phyloP scores from a whole-genome alignment of 1,140 invertebrate species.

The Ooceraea biroi region DNA sequence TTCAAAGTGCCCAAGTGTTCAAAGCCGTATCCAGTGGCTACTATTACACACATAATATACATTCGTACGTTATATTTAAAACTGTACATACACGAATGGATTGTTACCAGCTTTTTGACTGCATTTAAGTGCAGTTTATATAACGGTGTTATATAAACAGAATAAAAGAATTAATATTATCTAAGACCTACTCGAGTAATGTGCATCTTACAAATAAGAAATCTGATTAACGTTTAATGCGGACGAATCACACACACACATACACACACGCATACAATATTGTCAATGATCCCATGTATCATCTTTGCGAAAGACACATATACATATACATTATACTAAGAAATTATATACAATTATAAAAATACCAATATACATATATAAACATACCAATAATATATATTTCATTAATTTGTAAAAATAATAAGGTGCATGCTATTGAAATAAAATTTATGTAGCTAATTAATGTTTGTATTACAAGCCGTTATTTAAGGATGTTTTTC shows the following conservation, averaged over 20 bases:
- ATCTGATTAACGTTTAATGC: background rate
- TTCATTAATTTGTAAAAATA: conserved; percentile 53
- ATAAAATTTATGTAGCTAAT: conserved; percentile 52
- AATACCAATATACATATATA: conserved; percentile 48
- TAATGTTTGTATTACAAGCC: conserved; percentile 44
- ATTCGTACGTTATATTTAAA: conserved; percentile 55
- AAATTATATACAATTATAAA: background rate
- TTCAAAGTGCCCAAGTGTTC: conserved; percentile 85
- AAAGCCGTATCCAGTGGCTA: conserved; percentile 76
- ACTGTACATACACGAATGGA: conserved; percentile 65
- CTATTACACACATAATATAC: conserved; percentile 70
- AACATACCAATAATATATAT: conserved; percentile 22
- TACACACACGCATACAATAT: conserved; percentile 10
- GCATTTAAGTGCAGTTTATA: too few species aligned
- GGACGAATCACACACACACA: conserved; percentile 10
- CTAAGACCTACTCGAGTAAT: conserved; percentile 25
- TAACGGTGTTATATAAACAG: conserved; percentile 62
- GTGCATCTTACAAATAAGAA: background rate
- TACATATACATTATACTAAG: background rate
- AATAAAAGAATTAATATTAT: conserved; percentile 59
- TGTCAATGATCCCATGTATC: conserved; percentile 29
- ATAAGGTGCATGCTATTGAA: conserved; percentile 51
- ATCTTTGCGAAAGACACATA: conserved; percentile 9
- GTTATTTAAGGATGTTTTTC: conserved; percentile 44
- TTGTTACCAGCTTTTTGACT: conserved; percentile 61